Base-by-base conservation (phyloP, 35 echinoderm and acorn worm species). In the Hemicentrotus pulcherrimus region DNA sequence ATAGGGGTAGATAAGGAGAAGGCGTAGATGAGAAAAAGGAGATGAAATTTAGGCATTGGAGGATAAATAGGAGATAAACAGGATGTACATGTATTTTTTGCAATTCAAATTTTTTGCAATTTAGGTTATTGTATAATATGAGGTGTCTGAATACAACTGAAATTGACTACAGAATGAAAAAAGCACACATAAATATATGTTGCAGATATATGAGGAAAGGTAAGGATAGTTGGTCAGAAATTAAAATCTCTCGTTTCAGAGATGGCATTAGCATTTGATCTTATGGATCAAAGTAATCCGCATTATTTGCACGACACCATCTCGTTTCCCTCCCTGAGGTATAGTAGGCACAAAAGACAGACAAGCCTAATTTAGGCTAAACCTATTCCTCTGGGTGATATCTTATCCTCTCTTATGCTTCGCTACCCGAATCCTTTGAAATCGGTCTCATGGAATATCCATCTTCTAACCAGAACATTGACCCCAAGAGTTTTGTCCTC, bases 341-440 rank as follows among this genome's bases (percentile, higher is more conserved):
- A 19, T 47, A 45, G 88, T 30, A 6, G 46, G 19, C 88, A 90
- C 88, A 90, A 90, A 90, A 90, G 88, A 47, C 88, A 1, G 88
- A 90, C 88, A 90, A 78, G 19, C 88, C 88, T 90, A 90, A 90
- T 90, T 90, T 90, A 45, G 88, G 88, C 88, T 90, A 47, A 47
- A 32, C 88, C 88, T 35, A 90, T 90, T 90, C 88, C 88, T 47
- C 31, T 45, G 88, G 88, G 88, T 45, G 88, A 47, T 46, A 90
- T 90, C 88, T 32, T 90, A 90, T 90, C 88, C 15, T 31, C 88
- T 90, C 88, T 33, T 90, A 33, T 9, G 88, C 88, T 4, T 13
- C 32, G 32, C 88, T 47, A 2, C 88, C 88, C 5, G 32, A 47
- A 45, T 90, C 32, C 88, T 47, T 78, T 78, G 65, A 78, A 78